phyloP scores from a whole-genome alignment of 1,140 invertebrate genomes.

The Parapsyche elsis region DNA sequence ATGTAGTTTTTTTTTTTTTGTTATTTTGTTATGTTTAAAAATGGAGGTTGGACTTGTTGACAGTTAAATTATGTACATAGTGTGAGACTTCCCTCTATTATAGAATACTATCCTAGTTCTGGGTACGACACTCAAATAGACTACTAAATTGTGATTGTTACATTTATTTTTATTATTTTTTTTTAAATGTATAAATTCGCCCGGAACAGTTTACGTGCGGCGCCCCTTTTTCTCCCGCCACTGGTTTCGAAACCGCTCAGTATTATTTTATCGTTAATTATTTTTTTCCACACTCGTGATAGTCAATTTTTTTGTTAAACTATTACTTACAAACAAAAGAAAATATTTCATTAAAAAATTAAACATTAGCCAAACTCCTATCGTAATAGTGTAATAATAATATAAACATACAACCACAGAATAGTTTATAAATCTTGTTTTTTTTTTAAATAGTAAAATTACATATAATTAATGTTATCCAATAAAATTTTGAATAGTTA shows the following conservation, averaged over 20 bases:
- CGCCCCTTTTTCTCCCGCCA: conserved; percentile 31
- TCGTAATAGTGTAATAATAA: conserved; percentile 64
- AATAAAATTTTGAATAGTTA: conserved; percentile 58
- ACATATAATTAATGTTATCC: conserved; percentile 58
- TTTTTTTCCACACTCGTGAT: conserved; percentile 30
- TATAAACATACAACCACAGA: conserved; percentile 56
- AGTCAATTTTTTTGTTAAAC: conserved; percentile 33
- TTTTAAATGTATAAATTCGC: conserved; percentile 13
- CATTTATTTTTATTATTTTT: conserved; percentile 5
- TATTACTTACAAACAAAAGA: conserved; percentile 35
- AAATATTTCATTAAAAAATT: conserved; percentile 57
- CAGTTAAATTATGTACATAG: conserved; percentile 39
- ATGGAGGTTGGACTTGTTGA: conserved; percentile 29
- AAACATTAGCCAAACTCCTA: conserved; percentile 62
- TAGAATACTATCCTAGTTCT: conserved; percentile 37
- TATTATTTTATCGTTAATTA: conserved; percentile 1
- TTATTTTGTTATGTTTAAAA: conserved; percentile 3
- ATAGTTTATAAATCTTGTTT: conserved; percentile 56
- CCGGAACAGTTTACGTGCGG: conserved; percentile 40
- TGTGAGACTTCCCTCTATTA: neutral
- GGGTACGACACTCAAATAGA: conserved; percentile 42
- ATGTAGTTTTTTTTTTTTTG: conserved; percentile 12
- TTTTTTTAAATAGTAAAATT: conserved; percentile 52
- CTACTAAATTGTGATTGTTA: conserved; percentile 41
- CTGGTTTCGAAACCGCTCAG: conserved; percentile 5